Base-by-base conservation (phyloP, 2,113 vertebrate genomes). In the Empidonax traillii region DNA sequence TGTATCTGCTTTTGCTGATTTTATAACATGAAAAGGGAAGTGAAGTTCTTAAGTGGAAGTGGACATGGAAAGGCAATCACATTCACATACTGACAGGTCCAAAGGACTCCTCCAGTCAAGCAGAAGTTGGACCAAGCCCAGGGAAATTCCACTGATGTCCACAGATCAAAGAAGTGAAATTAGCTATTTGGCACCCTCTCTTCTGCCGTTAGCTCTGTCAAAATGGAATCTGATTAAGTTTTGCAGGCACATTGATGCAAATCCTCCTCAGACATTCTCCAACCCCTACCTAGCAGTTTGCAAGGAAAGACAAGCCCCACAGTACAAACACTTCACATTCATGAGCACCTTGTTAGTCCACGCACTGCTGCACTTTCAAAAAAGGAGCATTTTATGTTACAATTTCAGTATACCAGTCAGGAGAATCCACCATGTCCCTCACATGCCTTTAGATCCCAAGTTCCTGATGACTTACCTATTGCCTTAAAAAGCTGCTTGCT, bases 1-100 rank as follows among this genome's bases (percentile, higher is more conserved):
- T 0, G 0, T 30, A 74, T 77, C 46, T 71, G 47, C 23, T 84
- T 91, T 46, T 92, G 44, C 52, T 74, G 47, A 84, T 63, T 80
- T 61, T 86, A 30, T 24, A 87, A 25, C 19, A 63, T 2, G 14
- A 51, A 84, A 90, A 75, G 39, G 78, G 68, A 93, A 95, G 52
- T 17, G 0, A 85, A 63, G 49, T 61, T 63, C 62, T 83, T 44
- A 41, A 74, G 59, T 28, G 14, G 30, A 76, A 74, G 44, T 14
- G 9, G 0, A 35, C 11, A 12, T 3, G 56, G 85, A 69, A 92
- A 88, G 27, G 21, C 0, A 0, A 61, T 53, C 53, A 22, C 0
- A 1, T 51, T 55, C 43, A 15, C 39, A 41, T 39, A 69, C 62
- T 37, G 49, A 52, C 35, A 85, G 24, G 51, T 55, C 53, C 56